Evolutionary conservation across 1,140 invertebrate species (phyloP), one percentile per base, ranked within the genome.

Genomic region (Eulimnadia texana): DNA sequence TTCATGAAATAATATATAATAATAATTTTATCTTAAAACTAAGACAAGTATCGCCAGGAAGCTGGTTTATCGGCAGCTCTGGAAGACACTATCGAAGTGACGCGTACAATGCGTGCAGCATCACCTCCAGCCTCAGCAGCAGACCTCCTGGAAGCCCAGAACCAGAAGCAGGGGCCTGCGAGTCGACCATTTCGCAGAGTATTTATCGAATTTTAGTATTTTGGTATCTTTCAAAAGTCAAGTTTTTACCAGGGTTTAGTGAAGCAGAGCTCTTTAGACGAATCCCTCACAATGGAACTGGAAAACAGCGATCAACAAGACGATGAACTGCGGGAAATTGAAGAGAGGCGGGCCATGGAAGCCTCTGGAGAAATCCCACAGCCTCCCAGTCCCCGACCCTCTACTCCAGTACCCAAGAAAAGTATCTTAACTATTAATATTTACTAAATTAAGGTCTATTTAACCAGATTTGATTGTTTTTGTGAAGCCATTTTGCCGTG

Each of bases 41-140:
- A 57, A 71, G 69, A 81, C 66, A 74, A 79, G 63, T 83, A 91
- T 66, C 75, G 93, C 16, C 75, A 80, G 65, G 79, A 83, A 65
- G 79, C 82, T 68, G 83, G 82, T 6, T 77, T 98, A 59, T 75
- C 84, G 47, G 82, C 82, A 23, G 73, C 85, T 57, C 84, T 84
- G 64, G 93, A 98, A 76, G 93, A 98, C 72, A 94, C 93, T 9
- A 79, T 96, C 64, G 90, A 96, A 76, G 85, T 98, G 10, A 86
- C 91, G 1, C 85, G 84, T 69, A 84, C 82, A 50, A 97, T 98
- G 92, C 76, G 93, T 68, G 86, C 95, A 1, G 92, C 92, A 58
- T 95, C 93, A 19, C 94, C 94, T 23, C 94, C 94, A 13, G 85
- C 90, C 0, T 93, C 86, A 74, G 91, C 91, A 42, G 84, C 86